phyloP scores from a whole-genome alignment of 2,797 vertebrate species.

The Enteromius radiatus region DNA sequence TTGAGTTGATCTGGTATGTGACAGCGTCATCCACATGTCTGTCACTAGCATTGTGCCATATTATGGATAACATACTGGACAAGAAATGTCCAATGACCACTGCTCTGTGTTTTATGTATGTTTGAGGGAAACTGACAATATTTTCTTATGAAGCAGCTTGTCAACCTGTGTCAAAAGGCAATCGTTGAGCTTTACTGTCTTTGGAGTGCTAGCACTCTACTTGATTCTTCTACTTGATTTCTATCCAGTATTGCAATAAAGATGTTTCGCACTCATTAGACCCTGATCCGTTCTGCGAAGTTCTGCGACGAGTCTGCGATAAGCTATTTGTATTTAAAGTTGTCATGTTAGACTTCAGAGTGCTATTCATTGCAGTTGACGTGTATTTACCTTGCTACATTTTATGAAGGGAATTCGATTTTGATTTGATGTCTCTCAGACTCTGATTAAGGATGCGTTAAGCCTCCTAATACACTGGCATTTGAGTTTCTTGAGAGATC shows the following conservation, averaged over 20 bases:
- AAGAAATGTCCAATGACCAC: conserved; percentile 28
- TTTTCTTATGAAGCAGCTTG: conserved; percentile 35
- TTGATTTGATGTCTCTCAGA: conserved; percentile 43
- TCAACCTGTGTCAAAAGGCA: conserved; percentile 34
- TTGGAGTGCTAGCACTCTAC: conserved; percentile 45
- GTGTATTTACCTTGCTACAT: conserved; percentile 67
- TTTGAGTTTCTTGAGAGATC: conserved; percentile 56
- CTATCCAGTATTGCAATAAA: conserved; percentile 74
- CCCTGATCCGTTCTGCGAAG: conserved; percentile 49
- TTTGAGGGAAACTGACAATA: conserved; percentile 4
- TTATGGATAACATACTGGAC: conserved; percentile 22
- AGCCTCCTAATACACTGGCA: conserved; percentile 59
- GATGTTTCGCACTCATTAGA: conserved; percentile 34
- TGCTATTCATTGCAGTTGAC: conserved; percentile 53
- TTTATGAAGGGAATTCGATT: conserved; percentile 78
- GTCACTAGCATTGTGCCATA: conserved; percentile 46
- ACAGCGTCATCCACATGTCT: conserved; percentile 19
- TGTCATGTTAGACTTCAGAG: conserved; percentile 12
- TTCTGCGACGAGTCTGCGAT: conserved; percentile 48
- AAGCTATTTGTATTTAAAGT: conserved; percentile 54
- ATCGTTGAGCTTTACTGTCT: conserved; percentile 21
- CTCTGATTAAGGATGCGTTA: conserved; percentile 45
- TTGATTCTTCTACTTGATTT: conserved; percentile 55
- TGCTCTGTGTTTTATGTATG: conserved; percentile 38
- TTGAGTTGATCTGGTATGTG: conserved; percentile 2